phyloP scores from a whole-genome alignment of 2,797 vertebrate genomes.

The Lepus oiostolus region DNA sequence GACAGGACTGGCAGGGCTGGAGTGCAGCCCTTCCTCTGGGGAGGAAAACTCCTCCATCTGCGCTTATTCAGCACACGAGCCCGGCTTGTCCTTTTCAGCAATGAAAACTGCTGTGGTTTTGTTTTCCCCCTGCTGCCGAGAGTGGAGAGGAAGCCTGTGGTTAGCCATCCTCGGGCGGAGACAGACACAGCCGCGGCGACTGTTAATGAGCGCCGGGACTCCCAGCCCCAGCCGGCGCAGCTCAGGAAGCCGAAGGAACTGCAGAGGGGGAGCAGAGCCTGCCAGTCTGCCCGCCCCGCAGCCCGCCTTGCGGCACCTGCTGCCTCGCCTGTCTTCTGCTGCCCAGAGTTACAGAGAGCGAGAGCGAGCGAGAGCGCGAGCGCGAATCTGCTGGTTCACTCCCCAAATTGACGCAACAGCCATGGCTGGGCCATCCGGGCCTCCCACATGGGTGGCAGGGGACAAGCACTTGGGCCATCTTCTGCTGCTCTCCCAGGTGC shows the following conservation, averaged over 20 bases:
- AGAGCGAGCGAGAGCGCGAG: too few species aligned
- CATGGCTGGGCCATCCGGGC: too few species aligned
- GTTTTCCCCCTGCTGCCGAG: constrained; percentile 78
- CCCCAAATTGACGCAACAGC: too few species aligned
- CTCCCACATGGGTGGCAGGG: too few species aligned
- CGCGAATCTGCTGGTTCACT: too few species aligned
- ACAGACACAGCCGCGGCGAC: constrained; percentile 44
- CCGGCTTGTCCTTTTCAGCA: constrained; percentile 79
- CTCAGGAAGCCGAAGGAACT: background rate
- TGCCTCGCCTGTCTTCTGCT: background rate
- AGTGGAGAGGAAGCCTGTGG: constrained; percentile 83
- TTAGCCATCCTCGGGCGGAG: constrained; percentile 79
- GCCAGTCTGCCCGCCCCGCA: background rate
- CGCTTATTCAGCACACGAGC: constrained; percentile 72
- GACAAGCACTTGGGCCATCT: too few species aligned
- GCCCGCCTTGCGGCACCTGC: background rate
- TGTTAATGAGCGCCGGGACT: constrained; percentile 58
- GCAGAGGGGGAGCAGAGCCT: too few species aligned
- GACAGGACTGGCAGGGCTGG: background rate
- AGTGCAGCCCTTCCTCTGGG: constrained; percentile 62
- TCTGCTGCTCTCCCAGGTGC: too few species aligned
- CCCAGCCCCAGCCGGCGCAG: background rate
- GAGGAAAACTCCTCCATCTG: constrained; percentile 66
- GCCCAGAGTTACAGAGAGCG: too few species aligned
- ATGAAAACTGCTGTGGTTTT: constrained; percentile 83